Evolutionary conservation across 2,888 invertebrate species (phyloP), one percentile per base, ranked within the genome.

Genomic region (Philereme vetulata): DNA sequence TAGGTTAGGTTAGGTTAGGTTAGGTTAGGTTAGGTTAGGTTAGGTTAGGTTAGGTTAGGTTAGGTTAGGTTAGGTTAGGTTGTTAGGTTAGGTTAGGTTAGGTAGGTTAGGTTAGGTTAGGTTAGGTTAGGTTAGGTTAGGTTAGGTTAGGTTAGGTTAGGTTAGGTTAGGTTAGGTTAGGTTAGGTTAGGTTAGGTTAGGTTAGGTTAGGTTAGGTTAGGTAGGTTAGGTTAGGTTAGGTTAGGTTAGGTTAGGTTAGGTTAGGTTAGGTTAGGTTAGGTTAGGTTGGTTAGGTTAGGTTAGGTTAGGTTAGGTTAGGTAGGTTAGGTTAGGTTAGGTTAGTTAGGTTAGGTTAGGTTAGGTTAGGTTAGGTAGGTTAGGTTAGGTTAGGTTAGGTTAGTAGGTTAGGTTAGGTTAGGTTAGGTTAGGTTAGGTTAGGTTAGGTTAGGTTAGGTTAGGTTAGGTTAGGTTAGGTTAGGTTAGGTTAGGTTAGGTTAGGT

Each of bases 1-100:
- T 61, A 64, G 65, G 65, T 66, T 66, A 64, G 68, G 68, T 66
- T 66, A 64, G 67, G 65, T 67, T 67, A 64, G 67, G 67, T 64
- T 64, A 61, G 62, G 62, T 60, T 62, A 60, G 61, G 59, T 62
- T 65, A 62, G 61, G 64, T 64, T 64, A 64, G 61, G 66, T 62
- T 66, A 63, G 62, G 62, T 64, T 66, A 64, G 64, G 64, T 64
- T 66, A 66, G 64, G 66, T 64, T 64, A 57, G 62, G 64, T 64
- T 56, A 59, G 59, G 56, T 63, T 64, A n/a, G n/a, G n/a, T n/a
- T n/a, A n/a, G n/a, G n/a, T n/a, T n/a, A n/a, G n/a, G n/a, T n/a
- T n/a, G n/a, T n/a, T n/a, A n/a, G n/a, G n/a, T n/a, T n/a, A n/a
- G n/a, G n/a, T n/a, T n/a, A n/a, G n/a, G n/a, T n/a, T n/a, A n/a